Base-by-base conservation (phyloP, 2,113 vertebrate species). In the Callocephalon fimbriatum region DNA sequence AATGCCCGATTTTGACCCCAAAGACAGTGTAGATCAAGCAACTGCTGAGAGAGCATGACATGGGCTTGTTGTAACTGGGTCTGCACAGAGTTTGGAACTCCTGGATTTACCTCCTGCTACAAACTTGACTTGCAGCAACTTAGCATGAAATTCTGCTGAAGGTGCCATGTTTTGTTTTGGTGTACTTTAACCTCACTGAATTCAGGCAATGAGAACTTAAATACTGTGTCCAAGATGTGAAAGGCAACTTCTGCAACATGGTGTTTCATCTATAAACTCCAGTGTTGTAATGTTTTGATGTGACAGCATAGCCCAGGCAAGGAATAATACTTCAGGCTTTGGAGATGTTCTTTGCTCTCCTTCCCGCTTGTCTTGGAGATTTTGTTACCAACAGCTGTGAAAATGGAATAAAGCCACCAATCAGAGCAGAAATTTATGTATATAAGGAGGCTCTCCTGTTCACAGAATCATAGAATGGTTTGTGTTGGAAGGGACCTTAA, bases 21-120 rank as follows among this genome's bases (percentile, higher is more conserved):
- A 45, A 35, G 11, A n/a, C 7, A 21, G 53, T 4, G 4, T 35
- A 8, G 17, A 29, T 70, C 23, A 6, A 7, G 2, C 20, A 79
- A 6, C 67, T 56, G 18, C 79, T 76, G 37, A 2, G 5, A 22
- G 47, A 73, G 25, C 0, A 0, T 14, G 35, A 10, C 3, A 2
- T 9, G 15, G 11, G 31, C 23, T 71, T 4, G 2, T 42, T 1
- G 0, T 40, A 3, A 27, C 16, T 13, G 37, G 27, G 26, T 68
- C 35, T 83, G 26, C 0, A 0, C 21, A 12, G 40, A 22, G 8
- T 45, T 61, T 42, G 19, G 50, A 32, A n/a, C 29, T 75, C 26
- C 20, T 87, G 77, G 63, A 67, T 91, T 89, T 85, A 44, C 20
- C 17, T 78, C 23, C 32, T 22, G 12, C 16, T 19, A 22, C 29